phyloP scores from a whole-genome alignment of 2,888 invertebrate species.

The Noctua fimbriata region DNA sequence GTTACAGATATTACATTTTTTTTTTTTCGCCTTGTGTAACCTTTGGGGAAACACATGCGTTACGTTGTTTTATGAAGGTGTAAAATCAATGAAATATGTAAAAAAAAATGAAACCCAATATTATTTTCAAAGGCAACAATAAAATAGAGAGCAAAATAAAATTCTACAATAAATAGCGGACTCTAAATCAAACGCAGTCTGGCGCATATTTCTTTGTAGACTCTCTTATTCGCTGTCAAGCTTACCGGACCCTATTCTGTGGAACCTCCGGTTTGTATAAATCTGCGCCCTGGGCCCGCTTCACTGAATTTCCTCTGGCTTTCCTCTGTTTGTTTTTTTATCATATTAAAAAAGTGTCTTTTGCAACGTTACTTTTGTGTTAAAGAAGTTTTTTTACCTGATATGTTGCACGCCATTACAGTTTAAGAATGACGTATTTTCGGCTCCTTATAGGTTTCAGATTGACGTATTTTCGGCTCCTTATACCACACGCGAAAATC shows the following conservation, averaged over 20 bases:
- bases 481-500: background rate
- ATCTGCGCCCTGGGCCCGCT: conserved; percentile 67
- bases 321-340: conserved; percentile 74
- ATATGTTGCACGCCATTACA: no score
- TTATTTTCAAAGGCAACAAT: background rate
- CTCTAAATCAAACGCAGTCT: conserved; percentile 31
- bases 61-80: background rate
- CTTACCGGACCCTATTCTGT: conserved; percentile 50
- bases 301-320: conserved; percentile 71
- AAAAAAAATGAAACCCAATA: background rate
- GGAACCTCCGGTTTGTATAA: conserved; percentile 72
- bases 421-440: background rate
- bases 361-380: background rate
- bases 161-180: background rate
- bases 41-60: background rate
- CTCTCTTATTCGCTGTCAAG: conserved; percentile 37
- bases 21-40: background rate
- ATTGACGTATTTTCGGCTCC: background rate
- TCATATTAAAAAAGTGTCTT: conserved; percentile 67
- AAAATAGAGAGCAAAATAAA: conserved; percentile 3
- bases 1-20: no score
- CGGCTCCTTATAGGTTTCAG: background rate
- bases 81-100: background rate
- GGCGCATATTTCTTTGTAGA: conserved; percentile 26
- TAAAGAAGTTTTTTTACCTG: background rate